Conservation (phyloP, 1,140 invertebrate species). For the Andricus grossulariae region DNA sequence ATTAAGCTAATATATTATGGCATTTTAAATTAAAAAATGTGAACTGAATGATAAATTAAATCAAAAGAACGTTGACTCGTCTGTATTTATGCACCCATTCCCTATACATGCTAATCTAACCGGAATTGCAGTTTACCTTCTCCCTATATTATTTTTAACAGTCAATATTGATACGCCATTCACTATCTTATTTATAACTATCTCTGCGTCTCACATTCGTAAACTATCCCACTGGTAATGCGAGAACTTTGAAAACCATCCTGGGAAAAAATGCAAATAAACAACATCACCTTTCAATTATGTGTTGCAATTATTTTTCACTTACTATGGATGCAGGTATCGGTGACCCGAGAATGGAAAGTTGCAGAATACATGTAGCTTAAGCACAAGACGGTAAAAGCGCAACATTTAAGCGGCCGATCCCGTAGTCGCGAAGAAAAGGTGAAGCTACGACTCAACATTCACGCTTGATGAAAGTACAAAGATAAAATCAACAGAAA, state of each 20-base stretch:
- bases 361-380: conserved; percentile 31
- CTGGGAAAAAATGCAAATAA: background rate
- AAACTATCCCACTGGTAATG: background rate
- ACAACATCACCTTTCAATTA: background rate
- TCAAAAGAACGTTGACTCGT: background rate
- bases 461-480: conserved; percentile 36
- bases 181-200: too few relatives aligned
- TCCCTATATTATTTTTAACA: too few relatives aligned
- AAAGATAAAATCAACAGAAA: conserved; percentile 11
- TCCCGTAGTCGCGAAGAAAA: conserved; percentile 44
- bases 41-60: background rate
- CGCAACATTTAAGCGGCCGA: conserved; percentile 40
- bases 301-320: conserved; percentile 26
- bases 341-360: conserved; percentile 44
- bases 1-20: background rate
- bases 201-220: background rate
- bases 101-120: too few relatives aligned
- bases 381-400: conserved; percentile 14
- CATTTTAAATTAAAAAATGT: background rate
- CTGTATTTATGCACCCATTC: too few relatives aligned
- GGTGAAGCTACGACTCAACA: conserved; percentile 46
- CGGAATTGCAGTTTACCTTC: too few relatives aligned
- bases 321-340: background rate
- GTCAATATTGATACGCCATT: too few relatives aligned
- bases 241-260: background rate